These are phyloP conservation scores for Smutsia gigantea DNA, from an alignment of 2,797 vertebrate species.

Conservation along the genomic window DNA sequence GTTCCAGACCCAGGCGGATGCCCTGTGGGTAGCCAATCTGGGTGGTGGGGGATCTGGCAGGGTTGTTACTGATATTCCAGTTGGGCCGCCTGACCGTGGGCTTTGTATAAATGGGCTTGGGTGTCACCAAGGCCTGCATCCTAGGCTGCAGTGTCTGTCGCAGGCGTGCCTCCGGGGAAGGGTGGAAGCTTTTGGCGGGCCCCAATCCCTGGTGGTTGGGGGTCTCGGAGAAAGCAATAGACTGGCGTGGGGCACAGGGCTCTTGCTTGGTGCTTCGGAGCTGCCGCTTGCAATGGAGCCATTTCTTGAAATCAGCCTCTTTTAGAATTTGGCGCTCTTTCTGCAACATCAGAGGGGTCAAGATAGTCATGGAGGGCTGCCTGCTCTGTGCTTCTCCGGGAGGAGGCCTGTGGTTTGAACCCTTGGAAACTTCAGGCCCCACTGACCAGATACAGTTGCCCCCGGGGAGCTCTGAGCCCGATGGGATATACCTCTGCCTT, in stretches of 20 bases:
- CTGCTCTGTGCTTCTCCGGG: neutral
- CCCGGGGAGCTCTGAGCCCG: neutral
- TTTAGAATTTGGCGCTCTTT: slow-evolving; percentile 49
- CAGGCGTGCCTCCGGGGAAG: neutral
- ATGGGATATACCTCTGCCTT: neutral
- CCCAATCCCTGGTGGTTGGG: neutral
- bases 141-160: neutral
- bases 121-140: neutral
- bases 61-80: slow-evolving; percentile 79
- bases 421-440: neutral
- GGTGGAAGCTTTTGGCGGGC: neutral
- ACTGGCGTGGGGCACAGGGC: fast-evolving
- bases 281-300: slow-evolving; percentile 72
- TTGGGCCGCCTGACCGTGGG: neutral
- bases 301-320: slow-evolving; percentile 53
- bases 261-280: neutral
- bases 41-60: neutral
- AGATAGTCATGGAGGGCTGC: neutral
- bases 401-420: neutral
- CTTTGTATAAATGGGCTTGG: neutral
- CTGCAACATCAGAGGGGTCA: slow-evolving; percentile 65
- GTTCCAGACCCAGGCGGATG: slow-evolving; percentile 59
- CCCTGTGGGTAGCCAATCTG: neutral
- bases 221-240: neutral
- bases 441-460: neutral